phyloP scores from a whole-genome alignment of 2,888 invertebrate genomes.

The Laothoe populi region DNA sequence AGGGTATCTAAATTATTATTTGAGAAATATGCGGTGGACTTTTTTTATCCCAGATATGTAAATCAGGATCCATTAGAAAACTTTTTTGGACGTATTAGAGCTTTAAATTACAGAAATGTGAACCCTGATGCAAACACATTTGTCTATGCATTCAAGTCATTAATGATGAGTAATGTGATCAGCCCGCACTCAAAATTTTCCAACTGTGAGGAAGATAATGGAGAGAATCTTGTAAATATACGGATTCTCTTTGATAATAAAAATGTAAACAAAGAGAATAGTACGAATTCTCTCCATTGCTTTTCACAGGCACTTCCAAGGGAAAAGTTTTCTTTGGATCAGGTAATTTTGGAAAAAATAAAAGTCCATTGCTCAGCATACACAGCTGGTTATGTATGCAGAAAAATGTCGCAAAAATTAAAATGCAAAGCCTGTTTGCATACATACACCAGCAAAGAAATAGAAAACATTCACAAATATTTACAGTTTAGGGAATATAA shows the following conservation, averaged over 20 bases:
- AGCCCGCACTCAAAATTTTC: background rate
- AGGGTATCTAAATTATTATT: no score
- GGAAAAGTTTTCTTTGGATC: no score
- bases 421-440: no score
- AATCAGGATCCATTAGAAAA: no score
- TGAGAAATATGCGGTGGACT: background rate
- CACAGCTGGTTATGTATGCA: no score
- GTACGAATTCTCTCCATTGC: no score
- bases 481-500: background rate
- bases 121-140: no score
- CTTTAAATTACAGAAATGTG: background rate
- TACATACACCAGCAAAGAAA: no score
- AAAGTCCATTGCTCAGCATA: background rate
- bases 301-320: no score
- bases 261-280: background rate
- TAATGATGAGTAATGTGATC: background rate
- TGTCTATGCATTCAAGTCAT: background rate
- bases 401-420: no score
- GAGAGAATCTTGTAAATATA: background rate
- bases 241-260: background rate
- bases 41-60: no score
- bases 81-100: background rate
- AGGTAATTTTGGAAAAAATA: background rate
- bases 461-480: no score
- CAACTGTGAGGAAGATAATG: background rate